Evolutionary conservation across 2,797 vertebrate genomes (phyloP).

Genomic region (Syndactyla subalaris): DNA sequence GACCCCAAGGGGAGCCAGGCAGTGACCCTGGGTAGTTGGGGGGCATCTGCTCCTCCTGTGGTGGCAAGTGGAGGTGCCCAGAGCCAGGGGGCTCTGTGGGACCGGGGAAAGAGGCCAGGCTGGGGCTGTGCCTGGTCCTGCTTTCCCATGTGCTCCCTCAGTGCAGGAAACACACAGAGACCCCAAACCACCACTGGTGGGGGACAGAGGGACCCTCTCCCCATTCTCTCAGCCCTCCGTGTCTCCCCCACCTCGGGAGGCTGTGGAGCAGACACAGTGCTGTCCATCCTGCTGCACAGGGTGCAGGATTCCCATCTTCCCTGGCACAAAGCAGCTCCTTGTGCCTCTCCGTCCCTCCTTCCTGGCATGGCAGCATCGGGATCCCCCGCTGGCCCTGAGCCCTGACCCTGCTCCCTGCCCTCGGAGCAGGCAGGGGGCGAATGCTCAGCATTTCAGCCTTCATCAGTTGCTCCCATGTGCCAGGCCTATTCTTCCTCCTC

Average conservation of each 20-base stretch:
- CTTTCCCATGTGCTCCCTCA: neutral
- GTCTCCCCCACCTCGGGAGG: too few relatives aligned
- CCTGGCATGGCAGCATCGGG: rapidly evolving
- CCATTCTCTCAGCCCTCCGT: rapidly evolving
- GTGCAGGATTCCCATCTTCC: rapidly evolving
- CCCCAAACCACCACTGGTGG: rapidly evolving
- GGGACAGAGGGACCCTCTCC: neutral
- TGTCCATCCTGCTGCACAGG: rapidly evolving
- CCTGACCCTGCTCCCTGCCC: neutral
- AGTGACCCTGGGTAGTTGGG: rapidly evolving
- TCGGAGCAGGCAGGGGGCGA: neutral
- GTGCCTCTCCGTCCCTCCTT: neutral
- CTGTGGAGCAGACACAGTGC: rapidly evolving
- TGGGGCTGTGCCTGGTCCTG: neutral
- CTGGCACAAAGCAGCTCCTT: neutral
- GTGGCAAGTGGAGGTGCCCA: neutral
- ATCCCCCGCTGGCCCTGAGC: neutral
- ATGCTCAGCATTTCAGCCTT: neutral
- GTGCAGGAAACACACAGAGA: rapidly evolving
- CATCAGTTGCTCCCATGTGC: neutral
- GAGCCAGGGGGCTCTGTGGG: rapidly evolving
- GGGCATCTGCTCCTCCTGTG: neutral
- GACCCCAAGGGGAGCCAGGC: rapidly evolving
- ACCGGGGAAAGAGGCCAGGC: neutral
- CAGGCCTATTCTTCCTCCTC: neutral